Conservation (phyloP, 2,113 vertebrate species). For the Heterotis niloticus region DNA sequence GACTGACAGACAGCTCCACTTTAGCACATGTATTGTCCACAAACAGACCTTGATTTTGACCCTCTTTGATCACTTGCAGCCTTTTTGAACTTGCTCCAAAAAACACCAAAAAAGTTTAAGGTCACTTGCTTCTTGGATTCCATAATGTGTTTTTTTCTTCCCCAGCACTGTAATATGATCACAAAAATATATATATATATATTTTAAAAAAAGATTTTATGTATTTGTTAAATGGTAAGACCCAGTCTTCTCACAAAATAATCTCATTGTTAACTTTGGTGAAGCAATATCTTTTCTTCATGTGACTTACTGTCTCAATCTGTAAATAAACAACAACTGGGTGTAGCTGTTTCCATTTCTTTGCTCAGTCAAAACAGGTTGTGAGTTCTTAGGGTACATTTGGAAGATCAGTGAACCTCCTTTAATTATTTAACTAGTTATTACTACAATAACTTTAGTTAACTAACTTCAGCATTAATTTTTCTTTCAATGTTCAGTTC, state of each 20-base stretch:
- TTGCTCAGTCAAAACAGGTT: not conserved
- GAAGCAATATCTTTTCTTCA: not conserved
- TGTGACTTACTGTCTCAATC: constrained; percentile 23
- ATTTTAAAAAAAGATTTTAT: not conserved
- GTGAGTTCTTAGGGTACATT: not conserved
- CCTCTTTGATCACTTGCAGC: constrained; percentile 23
- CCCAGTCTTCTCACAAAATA: constrained; percentile 13
- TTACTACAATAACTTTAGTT: constrained; percentile 12
- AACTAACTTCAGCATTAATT: not conserved
- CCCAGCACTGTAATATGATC: not conserved
- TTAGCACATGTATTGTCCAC: constrained; percentile 31
- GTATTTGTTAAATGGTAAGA: constrained; percentile 8
- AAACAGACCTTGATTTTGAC: constrained; percentile 29
- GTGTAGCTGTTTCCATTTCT: constrained; percentile 2
- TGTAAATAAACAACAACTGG: constrained; percentile 21
- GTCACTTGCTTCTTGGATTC: constrained; percentile 16
- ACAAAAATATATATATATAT: no score
- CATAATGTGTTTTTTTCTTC: constrained; percentile 6
- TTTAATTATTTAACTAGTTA: not conserved
- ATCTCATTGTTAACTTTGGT: constrained; percentile 23
- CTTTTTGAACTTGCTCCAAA: constrained; percentile 18
- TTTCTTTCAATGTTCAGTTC: no score
- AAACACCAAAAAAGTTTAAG: constrained; percentile 22
- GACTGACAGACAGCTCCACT: not conserved
- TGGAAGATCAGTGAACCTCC: not conserved